Percentiles rank a stretch among this genome's conserved stretches.
Conservation (phyloP, 1,140 invertebrate species). For the Pristionchus pacificus region DNA sequence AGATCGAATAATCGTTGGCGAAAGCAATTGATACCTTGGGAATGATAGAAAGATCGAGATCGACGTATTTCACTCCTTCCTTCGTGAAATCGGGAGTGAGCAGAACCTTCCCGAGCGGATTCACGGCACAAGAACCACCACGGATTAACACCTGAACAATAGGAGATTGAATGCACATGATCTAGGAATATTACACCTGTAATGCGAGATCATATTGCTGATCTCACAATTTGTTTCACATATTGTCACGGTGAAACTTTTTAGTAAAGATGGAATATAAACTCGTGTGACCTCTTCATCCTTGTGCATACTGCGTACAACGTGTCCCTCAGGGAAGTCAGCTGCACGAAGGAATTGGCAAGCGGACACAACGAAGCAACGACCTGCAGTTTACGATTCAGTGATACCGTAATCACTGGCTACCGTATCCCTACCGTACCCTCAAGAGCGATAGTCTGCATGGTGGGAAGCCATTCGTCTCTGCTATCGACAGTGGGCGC, state of each 20-base stretch:
- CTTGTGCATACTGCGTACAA: conserved; percentile 26
- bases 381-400: neutral
- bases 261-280: too few relatives aligned
- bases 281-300: conserved; percentile 7
- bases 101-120: conserved; percentile 43
- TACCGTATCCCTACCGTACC: conserved; percentile 14
- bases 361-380: conserved; percentile 46
- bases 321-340: conserved; percentile 40
- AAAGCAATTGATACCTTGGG: conserved; percentile 31
- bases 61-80: conserved; percentile 21
- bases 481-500: conserved; percentile 50
- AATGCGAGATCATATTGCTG: too few relatives aligned
- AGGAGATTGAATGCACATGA: too few relatives aligned
- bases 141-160: conserved; percentile 42
- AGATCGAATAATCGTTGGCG: neutral
- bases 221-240: too few relatives aligned
- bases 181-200: too few relatives aligned
- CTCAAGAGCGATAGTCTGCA: conserved; percentile 46
- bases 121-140: conserved; percentile 48
- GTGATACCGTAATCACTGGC: neutral
- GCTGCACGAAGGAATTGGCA: conserved; percentile 42
- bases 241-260: too few relatives aligned
- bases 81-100: conserved; percentile 42
- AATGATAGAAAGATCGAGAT: conserved; percentile 42
- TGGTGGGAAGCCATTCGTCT: conserved; percentile 46